Conservation (phyloP, 2,797 vertebrate species). For the Oreortyx pictus region DNA sequence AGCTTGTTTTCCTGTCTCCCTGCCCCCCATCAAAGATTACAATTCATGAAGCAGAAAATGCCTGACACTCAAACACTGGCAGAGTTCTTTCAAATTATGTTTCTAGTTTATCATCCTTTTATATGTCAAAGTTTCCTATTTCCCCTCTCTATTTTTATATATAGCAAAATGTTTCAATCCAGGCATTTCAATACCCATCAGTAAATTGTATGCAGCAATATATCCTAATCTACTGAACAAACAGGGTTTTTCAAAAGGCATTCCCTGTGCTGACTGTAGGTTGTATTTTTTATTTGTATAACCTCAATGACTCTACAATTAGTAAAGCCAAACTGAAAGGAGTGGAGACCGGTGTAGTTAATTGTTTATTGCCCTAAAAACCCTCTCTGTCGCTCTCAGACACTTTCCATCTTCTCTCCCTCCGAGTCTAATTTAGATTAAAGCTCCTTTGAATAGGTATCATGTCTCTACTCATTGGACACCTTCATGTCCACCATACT, state of each 20-base stretch:
- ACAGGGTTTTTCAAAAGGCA: slow-evolving; percentile 8
- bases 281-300: neutral
- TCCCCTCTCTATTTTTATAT: slow-evolving; percentile 31
- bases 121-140: slow-evolving; percentile 48
- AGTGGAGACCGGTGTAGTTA: neutral
- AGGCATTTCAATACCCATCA: slow-evolving; percentile 7
- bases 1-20: neutral
- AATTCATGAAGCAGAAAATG: slow-evolving; percentile 30
- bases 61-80: slow-evolving; percentile 1
- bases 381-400: neutral
- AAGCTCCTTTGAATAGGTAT: neutral
- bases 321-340: neutral
- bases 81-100: slow-evolving; percentile 47
- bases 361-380: neutral
- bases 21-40: slow-evolving; percentile 11
- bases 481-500: neutral
- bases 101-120: slow-evolving; percentile 49
- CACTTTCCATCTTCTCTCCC: neutral
- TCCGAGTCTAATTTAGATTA: accelerated
- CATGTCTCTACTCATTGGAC: neutral
- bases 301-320: neutral
- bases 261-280: neutral
- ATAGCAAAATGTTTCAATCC: slow-evolving; percentile 15
- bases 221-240: neutral
- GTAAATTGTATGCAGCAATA: neutral